Conservation (phyloP, 2,797 vertebrate genomes). For the Ctenopoma kingsleyae region DNA sequence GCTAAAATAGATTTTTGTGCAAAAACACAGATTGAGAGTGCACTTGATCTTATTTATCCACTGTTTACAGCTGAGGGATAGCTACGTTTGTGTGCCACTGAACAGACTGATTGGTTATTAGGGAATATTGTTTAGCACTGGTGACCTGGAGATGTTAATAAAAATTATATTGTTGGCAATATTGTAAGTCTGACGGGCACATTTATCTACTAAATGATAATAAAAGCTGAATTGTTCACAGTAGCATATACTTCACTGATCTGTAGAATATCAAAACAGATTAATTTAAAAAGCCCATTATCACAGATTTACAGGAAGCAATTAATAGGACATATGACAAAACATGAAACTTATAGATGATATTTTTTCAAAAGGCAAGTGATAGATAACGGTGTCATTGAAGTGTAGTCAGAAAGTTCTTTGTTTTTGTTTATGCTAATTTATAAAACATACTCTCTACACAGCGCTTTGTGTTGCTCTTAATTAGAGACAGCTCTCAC, state of each 20-base stretch:
- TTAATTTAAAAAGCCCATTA: too few species aligned
- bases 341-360: too few species aligned
- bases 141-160: background rate
- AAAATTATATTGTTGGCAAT: background rate
- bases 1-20: constrained; percentile 7
- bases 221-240: background rate
- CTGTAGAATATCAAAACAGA: background rate
- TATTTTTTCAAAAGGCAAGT: background rate
- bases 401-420: constrained; percentile 13
- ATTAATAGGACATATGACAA: background rate
- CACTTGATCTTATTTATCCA: background rate
- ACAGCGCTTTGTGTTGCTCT: constrained; percentile 28
- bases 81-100: too few species aligned
- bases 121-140: too few species aligned
- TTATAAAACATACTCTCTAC: constrained; percentile 11
- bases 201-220: background rate
- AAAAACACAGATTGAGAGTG: background rate
- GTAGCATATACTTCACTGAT: constrained; percentile 4
- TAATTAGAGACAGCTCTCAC: constrained; percentile 54
- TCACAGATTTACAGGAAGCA: background rate
- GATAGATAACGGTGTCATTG: background rate
- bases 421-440: constrained; percentile 29
- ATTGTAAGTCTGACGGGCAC: background rate
- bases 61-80: too few species aligned
- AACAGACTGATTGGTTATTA: too few species aligned